These are phyloP conservation scores for Amia ocellicauda DNA, from an alignment of 2,113 vertebrate genomes.

Conservation along the genomic window DNA sequence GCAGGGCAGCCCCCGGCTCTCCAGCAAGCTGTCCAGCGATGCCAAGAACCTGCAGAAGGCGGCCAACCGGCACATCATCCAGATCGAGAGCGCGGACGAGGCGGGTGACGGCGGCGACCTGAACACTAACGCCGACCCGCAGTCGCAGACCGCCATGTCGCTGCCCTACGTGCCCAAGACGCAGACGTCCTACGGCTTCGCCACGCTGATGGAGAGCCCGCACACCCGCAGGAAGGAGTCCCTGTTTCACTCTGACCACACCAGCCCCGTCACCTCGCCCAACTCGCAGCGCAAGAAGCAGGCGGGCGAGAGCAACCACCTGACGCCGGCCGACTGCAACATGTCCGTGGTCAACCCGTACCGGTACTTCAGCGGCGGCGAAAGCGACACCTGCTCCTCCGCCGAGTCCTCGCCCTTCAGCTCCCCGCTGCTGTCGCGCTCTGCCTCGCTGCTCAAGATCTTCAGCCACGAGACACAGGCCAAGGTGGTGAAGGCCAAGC, in stretches of 20 bases:
- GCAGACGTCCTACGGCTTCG: slow-evolving; percentile 89
- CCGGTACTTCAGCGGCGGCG: slow-evolving; percentile 87
- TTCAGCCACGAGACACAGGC: slow-evolving; percentile 91
- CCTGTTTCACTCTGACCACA: slow-evolving; percentile 88
- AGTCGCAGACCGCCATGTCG: slow-evolving; percentile 85
- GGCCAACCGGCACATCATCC: slow-evolving; percentile 86
- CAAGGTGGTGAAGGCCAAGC: slow-evolving; percentile 87
- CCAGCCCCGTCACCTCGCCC: slow-evolving; percentile 80
- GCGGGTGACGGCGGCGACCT: slow-evolving; percentile 54
- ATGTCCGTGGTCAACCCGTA: slow-evolving; percentile 81
- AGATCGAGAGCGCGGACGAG: slow-evolving; percentile 90
- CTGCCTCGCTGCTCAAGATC: slow-evolving; percentile 86
- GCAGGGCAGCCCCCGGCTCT: slow-evolving; percentile 75
- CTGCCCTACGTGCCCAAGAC: slow-evolving; percentile 90
- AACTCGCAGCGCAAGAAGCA: slow-evolving; percentile 65
- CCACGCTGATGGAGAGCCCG: slow-evolving; percentile 90
- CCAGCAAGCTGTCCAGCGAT: slow-evolving; percentile 71
- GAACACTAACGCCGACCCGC: slow-evolving; percentile 76
- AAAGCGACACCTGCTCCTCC: slow-evolving; percentile 93
- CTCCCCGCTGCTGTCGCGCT: slow-evolving; percentile 88
- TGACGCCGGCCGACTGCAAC: slow-evolving; percentile 66
- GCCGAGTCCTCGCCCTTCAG: slow-evolving; percentile 91
- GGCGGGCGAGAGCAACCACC: slow-evolving; percentile 52
- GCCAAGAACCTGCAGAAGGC: slow-evolving; percentile 76
- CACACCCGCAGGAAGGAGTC: slow-evolving; percentile 93